These are phyloP conservation scores for Lepidotrigona ventralis DNA, from an alignment of 1,140 invertebrate genomes.

Conservation along the genomic window DNA sequence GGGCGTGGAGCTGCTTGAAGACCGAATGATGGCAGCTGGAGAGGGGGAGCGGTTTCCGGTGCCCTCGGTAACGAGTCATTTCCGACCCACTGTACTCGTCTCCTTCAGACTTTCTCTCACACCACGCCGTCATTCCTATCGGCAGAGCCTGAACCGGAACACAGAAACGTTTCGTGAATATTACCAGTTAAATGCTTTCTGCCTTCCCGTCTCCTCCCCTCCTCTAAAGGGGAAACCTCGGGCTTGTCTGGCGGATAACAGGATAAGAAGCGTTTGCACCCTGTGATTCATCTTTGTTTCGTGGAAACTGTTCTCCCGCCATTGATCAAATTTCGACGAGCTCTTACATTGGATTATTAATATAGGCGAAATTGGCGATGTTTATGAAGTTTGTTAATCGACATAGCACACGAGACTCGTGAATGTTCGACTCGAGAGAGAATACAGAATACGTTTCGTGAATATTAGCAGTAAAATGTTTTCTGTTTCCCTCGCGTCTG, in stretches of 20 bases:
- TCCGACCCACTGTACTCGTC: slow-evolving; percentile 66
- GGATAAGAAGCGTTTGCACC: slow-evolving; percentile 16
- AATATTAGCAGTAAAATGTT: no score
- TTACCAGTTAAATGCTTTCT: slow-evolving; percentile 63
- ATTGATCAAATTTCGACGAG: not conserved
- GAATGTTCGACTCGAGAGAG: no score
- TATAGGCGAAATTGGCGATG: no score
- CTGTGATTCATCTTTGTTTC: not conserved
- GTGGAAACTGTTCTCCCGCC: not conserved
- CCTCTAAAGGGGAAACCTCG: not conserved
- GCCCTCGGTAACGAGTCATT: slow-evolving; percentile 75
- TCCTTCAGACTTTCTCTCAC: slow-evolving; percentile 43
- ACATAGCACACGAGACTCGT: no score
- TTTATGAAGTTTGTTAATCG: no score
- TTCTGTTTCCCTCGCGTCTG: no score
- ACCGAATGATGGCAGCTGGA: slow-evolving; percentile 44
- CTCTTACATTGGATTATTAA: not conserved
- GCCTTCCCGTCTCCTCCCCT: slow-evolving; percentile 40
- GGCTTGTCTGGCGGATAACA: not conserved
- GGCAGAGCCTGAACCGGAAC: slow-evolving; percentile 47
- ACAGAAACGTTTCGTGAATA: slow-evolving; percentile 59
- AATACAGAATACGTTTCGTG: no score
- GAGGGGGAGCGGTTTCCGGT: slow-evolving; percentile 74
- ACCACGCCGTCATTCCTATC: slow-evolving; percentile 11
- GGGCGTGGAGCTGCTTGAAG: slow-evolving; percentile 29